Percentiles rank a stretch among this genome's conserved stretches.
Conservation (phyloP, 1,140 invertebrate species). For the Scaptomyza hsui region DNA sequence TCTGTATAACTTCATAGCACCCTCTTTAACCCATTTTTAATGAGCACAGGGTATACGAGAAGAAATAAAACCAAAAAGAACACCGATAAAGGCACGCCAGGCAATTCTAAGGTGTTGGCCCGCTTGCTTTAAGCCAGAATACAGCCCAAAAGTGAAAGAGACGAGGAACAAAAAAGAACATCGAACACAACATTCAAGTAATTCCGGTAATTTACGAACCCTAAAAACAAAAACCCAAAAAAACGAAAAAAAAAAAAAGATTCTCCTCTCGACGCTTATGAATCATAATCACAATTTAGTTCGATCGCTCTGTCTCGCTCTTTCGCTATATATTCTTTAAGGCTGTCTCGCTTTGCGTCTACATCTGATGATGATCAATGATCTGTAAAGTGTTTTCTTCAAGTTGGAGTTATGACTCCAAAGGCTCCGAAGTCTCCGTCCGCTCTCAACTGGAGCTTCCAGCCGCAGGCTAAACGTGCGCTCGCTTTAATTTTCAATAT, state of each 20-base stretch:
- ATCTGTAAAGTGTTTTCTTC: slow-evolving; percentile 79
- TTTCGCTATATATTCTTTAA: slow-evolving; percentile 5
- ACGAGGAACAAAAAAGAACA: slow-evolving; percentile 15
- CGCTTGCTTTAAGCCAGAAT: slow-evolving; percentile 55
- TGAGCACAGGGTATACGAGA: slow-evolving; percentile 16
- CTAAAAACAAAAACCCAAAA: slow-evolving; percentile 44
- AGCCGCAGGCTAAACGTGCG: slow-evolving; percentile 73
- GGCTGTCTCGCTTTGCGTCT: slow-evolving; percentile 6
- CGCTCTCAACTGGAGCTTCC: slow-evolving; percentile 1
- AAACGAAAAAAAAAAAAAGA: slow-evolving; percentile 30
- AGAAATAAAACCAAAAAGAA: slow-evolving; percentile 56
- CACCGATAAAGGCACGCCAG: slow-evolving; percentile 67
- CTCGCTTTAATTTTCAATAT: slow-evolving; percentile 81
- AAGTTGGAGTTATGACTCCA: slow-evolving; percentile 61
- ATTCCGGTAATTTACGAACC: slow-evolving; percentile 75
- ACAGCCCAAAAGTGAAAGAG: slow-evolving; percentile 15
- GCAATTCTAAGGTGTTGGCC: slow-evolving; percentile 72
- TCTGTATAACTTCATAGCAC: background rate
- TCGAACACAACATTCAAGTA: slow-evolving; percentile 54
- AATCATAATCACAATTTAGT: slow-evolving; percentile 78
- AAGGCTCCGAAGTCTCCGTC: slow-evolving; percentile 39
- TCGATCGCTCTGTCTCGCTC: slow-evolving; percentile 16
- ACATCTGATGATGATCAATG: slow-evolving; percentile 77
- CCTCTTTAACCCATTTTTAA: background rate
- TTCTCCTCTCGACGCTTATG: slow-evolving; percentile 63